Conservation (phyloP, 2,888 invertebrate species). For the Hypomecis atomaria region DNA sequence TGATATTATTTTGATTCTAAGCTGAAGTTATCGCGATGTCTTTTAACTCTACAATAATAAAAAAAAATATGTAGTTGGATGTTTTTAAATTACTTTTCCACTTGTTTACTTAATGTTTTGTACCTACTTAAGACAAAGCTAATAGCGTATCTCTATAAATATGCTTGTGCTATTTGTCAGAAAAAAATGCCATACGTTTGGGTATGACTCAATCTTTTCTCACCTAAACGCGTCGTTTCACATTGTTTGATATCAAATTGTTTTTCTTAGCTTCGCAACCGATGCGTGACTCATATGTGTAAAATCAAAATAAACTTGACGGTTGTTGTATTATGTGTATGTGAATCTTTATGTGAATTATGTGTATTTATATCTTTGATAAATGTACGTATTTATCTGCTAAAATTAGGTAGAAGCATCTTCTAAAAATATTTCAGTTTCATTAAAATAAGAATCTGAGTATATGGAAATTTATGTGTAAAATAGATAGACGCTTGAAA, state of each 20-base stretch:
- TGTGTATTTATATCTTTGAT: background rate
- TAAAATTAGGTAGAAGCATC: background rate
- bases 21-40: no score
- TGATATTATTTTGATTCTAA: no score
- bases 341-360: background rate
- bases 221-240: slow-evolving; percentile 20
- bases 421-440: no score
- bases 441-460: no score
- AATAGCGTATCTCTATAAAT: no score
- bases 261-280: slow-evolving; percentile 25
- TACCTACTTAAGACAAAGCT: no score
- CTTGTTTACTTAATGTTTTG: no score
- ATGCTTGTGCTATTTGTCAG: slow-evolving; percentile 19
- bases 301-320: slow-evolving; percentile 20
- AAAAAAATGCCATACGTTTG: slow-evolving; percentile 26
- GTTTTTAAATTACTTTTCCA: no score
- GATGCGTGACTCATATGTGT: slow-evolving; percentile 28
- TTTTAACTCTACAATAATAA: no score
- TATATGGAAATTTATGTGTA: no score
- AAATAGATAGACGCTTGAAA: no score
- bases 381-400: background rate
- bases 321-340: slow-evolving; percentile 4
- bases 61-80: no score
- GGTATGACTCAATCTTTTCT: slow-evolving; percentile 34
- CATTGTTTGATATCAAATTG: slow-evolving; percentile 31